Evolutionary conservation across 2,797 vertebrate genomes (phyloP).

Genomic region (Enteromius fasciolatus): DNA sequence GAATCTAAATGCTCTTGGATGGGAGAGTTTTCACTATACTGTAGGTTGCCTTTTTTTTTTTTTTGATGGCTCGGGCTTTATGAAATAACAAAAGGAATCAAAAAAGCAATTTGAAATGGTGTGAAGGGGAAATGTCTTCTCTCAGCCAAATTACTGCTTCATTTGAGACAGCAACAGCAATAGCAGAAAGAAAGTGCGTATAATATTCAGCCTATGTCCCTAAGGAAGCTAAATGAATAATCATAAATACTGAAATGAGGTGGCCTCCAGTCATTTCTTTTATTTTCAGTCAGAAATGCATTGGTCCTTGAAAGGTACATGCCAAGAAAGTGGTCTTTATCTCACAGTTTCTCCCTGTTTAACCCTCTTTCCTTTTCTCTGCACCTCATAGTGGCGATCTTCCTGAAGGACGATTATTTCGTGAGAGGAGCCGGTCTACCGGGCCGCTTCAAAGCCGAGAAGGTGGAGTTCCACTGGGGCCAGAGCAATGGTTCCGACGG

Average conservation of each 20-base stretch:
- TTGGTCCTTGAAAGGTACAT: background rate
- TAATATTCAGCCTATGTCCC: conserved; percentile 54
- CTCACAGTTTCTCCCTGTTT: conserved; percentile 9
- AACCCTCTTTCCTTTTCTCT: conserved; percentile 55
- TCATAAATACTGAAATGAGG: conserved; percentile 35
- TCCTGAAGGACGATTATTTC: conserved; percentile 95
- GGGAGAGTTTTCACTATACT: conserved; percentile 13
- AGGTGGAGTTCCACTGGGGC: conserved; percentile 98
- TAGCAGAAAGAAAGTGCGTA: conserved; percentile 39
- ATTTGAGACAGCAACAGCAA: conserved; percentile 59
- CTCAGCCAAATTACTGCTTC: conserved; percentile 64
- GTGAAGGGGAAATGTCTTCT: conserved; percentile 56
- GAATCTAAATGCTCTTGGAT: conserved; percentile 50
- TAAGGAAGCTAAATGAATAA: conserved; percentile 55
- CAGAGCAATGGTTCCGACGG: conserved; percentile 92
- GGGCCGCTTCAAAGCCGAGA: conserved; percentile 93
- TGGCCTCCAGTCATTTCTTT: conserved; percentile 41
- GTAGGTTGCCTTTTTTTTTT: conserved; percentile 49
- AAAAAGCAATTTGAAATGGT: conserved; percentile 57
- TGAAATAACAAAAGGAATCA: conserved; percentile 63
- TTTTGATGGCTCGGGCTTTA: conserved; percentile 42
- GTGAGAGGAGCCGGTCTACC: conserved; percentile 91
- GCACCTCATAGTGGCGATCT: conserved; percentile 86
- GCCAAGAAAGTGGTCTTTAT: background rate
- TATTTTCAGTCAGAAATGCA: conserved; percentile 13